Evolutionary conservation across 2,113 vertebrate species (phyloP), one percentile per base, ranked within the genome.

Genomic region (Larimichthys crocea): DNA sequence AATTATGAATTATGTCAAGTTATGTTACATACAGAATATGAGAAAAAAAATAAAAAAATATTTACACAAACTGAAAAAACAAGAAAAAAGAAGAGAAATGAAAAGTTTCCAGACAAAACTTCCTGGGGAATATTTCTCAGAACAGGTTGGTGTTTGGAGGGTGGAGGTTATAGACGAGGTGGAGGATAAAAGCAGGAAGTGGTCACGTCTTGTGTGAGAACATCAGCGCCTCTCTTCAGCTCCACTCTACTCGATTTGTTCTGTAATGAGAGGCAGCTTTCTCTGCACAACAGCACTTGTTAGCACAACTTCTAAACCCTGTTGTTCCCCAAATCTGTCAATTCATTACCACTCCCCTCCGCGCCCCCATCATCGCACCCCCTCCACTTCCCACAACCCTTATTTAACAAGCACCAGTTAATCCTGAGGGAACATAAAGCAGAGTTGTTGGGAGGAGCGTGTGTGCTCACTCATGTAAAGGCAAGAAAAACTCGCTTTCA

Each of bases 281-380:
- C 76, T 87, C 79, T 69, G 61, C 78, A 89, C 80, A 82, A 81
- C 81, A 68, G 67, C 89, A 81, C 86, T 89, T 92, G 90, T 92
- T 90, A 94, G 86, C 74, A 89, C 92, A 93, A 92, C 90, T 93
- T 93, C 91, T 95, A 92, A 91, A 93, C 90, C 87, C 80, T 79
- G 87, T 91, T 91, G 90, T 91, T 88, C 91, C 85, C 62, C 66
- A 89, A 90, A 89, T 89, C 88, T 82, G 72, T 86, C 86, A 83
- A 87, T 90, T 88, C 82, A 83, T 89, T 85, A 86, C 80, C 84
- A 49, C 69, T 69, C 72, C 50, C 63, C 59, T 40, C 76, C 79
- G 20, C 59, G 31, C 20, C 8, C 3, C 52, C 31, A 35, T 4
- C 15, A 17, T 26, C 68, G 76, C 78, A 64, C 59, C 76, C 72